Evolutionary conservation across 2,888 invertebrate genomes (phyloP).

Genomic region (Monopis laevigella): DNA sequence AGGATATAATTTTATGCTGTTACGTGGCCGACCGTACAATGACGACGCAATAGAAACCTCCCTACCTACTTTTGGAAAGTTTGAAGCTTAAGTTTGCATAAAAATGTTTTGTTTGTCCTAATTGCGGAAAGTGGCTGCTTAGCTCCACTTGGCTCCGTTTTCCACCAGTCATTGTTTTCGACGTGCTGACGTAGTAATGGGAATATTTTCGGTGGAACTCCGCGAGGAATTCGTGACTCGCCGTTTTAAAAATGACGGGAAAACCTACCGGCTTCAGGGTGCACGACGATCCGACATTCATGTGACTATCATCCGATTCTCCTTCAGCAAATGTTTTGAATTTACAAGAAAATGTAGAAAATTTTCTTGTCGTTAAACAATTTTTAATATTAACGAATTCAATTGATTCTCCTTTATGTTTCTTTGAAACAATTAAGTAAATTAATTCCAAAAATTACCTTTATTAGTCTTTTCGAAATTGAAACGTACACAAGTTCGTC

Average conservation of each 20-base stretch:
- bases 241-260: slow-evolving; percentile 9
- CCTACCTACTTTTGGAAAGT: slow-evolving; percentile 16
- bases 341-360: no score
- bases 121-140: slow-evolving; percentile 63
- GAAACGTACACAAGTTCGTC: slow-evolving; percentile 10
- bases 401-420: no score
- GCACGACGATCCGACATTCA: no score
- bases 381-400: no score
- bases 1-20: no score
- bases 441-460: slow-evolving; percentile 7
- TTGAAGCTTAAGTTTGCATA: slow-evolving; percentile 28
- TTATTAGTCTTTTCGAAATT: slow-evolving; percentile 8
- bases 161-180: slow-evolving; percentile 61
- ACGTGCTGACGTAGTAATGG: slow-evolving; percentile 45
- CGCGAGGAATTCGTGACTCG: slow-evolving; percentile 45
- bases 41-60: slow-evolving; percentile 25
- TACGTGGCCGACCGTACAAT: no score
- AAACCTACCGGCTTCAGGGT: background rate
- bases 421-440: slow-evolving; percentile 1
- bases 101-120: slow-evolving; percentile 65
- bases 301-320: no score
- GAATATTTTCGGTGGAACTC: slow-evolving; percentile 47
- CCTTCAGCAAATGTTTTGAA: no score
- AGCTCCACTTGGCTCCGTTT: slow-evolving; percentile 45
- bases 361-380: no score